Conservation (phyloP, 37 sponge, comb jelly and placozoan genomes). For the Trichoplax adhaerens region DNA sequence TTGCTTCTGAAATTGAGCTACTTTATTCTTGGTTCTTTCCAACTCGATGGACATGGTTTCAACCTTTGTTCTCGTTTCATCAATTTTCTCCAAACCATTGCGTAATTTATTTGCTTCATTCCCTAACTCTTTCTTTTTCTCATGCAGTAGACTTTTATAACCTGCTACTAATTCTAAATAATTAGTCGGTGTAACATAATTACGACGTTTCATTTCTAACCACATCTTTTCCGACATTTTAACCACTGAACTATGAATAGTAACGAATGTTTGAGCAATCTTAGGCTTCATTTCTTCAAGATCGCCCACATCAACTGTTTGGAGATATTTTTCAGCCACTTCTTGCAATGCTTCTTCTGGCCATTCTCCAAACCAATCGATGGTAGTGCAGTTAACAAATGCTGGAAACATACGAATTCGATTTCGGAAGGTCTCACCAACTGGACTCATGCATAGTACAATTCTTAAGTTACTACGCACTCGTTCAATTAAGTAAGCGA, state of each 20-base stretch:
- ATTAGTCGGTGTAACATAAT: slow-evolving; percentile 98
- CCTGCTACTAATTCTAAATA: slow-evolving; percentile 96
- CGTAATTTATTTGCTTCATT: slow-evolving; percentile 70
- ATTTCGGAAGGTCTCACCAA: slow-evolving; percentile 93
- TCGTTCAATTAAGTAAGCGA: slow-evolving; percentile 79
- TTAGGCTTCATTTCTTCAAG: slow-evolving; percentile 29
- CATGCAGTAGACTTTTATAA: slow-evolving; percentile 80
- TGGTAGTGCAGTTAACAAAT: slow-evolving; percentile 97
- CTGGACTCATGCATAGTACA: slow-evolving; percentile 94
- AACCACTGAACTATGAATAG: slow-evolving; percentile 78
- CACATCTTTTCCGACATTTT: slow-evolving; percentile 84
- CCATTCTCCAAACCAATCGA: slow-evolving; percentile 99
- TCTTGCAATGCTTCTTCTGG: slow-evolving; percentile 94
- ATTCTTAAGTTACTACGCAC: slow-evolving; percentile 87
- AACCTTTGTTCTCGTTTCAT: slow-evolving; percentile 89
- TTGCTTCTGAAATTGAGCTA: slow-evolving; percentile 91
- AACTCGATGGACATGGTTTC: slow-evolving; percentile 90
- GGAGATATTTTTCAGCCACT: slow-evolving; percentile 83
- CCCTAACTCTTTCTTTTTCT: slow-evolving; percentile 89
- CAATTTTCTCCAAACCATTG: slow-evolving; percentile 82
- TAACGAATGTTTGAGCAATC: slow-evolving; percentile 70
- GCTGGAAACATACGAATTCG: slow-evolving; percentile 92
- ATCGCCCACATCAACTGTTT: slow-evolving; percentile 53
- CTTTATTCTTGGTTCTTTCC: slow-evolving; percentile 72
- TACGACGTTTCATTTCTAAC: slow-evolving; percentile 92